Conservation (phyloP, 2,888 invertebrate species). For the Xestoiulus laeticollis region DNA sequence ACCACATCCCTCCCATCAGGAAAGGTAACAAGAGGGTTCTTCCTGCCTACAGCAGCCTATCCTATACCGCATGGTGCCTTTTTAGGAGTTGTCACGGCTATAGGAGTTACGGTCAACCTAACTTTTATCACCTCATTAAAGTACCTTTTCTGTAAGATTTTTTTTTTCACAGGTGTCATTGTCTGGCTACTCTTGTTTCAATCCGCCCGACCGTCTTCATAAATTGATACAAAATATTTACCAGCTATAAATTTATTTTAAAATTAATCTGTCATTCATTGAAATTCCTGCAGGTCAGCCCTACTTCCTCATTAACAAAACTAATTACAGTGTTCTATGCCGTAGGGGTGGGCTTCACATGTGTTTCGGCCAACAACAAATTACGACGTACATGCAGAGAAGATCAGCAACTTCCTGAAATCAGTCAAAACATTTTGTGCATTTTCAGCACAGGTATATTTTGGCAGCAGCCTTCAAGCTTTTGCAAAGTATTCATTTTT, state of each 20-base stretch:
- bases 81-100: neutral
- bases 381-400: neutral
- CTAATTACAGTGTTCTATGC: slow-evolving; percentile 10
- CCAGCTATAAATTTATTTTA: neutral
- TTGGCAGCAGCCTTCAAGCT: neutral
- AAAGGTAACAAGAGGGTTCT: neutral
- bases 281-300: neutral
- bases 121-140: slow-evolving; percentile 41
- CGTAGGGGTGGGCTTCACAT: neutral
- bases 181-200: neutral
- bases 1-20: neutral
- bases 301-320: slow-evolving; percentile 6
- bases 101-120: neutral
- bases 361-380: neutral
- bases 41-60: neutral
- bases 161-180: neutral
- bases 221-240: neutral
- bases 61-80: neutral
- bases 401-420: slow-evolving; percentile 9
- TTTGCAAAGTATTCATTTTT: neutral
- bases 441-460: neutral
- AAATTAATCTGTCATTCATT: neutral
- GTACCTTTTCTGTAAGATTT: neutral
- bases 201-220: neutral
- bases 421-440: neutral